Base-by-base conservation (phyloP, 2,113 vertebrate species). In the Marmota monax region DNA sequence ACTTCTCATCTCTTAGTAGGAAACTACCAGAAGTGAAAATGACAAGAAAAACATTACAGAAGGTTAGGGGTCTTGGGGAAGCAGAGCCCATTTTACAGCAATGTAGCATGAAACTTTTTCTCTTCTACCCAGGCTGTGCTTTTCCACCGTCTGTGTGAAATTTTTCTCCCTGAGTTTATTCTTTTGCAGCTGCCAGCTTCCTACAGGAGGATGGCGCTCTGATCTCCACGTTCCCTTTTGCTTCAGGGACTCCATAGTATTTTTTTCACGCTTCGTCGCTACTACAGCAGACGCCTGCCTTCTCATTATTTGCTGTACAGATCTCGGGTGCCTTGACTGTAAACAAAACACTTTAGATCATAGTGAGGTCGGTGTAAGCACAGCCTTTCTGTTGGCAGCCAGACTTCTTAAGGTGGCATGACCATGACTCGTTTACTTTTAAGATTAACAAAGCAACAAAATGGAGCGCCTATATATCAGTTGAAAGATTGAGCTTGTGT, bases 291-390 rank as follows among this genome's bases (percentile, higher is more conserved):
- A 78, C 94, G 92, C 88, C 92, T 87, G 97, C 96, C 96, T 97
- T 95, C 97, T 96, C 94, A 53, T 97, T 97, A 94, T 98, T 97
- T 96, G 97, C 97, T 85, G 72, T 92, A 70, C 95, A 58, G 96
- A 88, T 97, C 96, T 96, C 80, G 42, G 90, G 97, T 97, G 97
- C 96, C 97, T 97, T 32, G 97, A 97, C 97, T 98, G 98, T 98
- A 98, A 98, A 98, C 98, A 98, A 98, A 98, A 98, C 98, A 98
- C 98, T 98, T 98, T 95, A 97, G 98, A 98, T 96, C 96, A 56
- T 83, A 96, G 98, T 95, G 97, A 98, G 98, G 98, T 98, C 94
- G 95, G 74, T 95, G 93, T 97, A 96, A 97, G 98, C 97, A 96
- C 98, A 96, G 97, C 95, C 92, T 94, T 96, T 94, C 92, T 65